These are phyloP conservation scores for Collichthys lucidus DNA, from an alignment of 2,113 vertebrate species.

Conservation along the genomic window DNA sequence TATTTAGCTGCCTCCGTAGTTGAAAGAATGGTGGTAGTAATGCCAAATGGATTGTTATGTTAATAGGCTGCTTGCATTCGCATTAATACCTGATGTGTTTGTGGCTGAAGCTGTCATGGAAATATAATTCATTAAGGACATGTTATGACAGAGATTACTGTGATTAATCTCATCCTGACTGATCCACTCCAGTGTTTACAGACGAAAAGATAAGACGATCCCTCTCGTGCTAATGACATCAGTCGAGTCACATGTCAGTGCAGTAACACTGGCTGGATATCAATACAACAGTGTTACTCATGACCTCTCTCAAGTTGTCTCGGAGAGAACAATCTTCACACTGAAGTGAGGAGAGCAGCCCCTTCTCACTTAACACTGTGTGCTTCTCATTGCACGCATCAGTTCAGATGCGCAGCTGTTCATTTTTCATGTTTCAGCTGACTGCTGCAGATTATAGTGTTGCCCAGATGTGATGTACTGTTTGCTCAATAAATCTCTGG, in stretches of 20 bases:
- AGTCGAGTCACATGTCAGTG: not conserved
- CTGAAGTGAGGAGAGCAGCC: not conserved
- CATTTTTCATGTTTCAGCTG: conserved; percentile 26
- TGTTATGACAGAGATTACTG: not conserved
- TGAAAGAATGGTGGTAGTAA: not conserved
- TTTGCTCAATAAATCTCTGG: conserved; percentile 45
- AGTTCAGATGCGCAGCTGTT: conserved; percentile 41
- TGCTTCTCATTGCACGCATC: conserved; percentile 1
- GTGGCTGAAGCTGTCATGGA: not conserved
- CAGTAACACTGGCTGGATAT: not conserved
- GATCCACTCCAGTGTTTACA: not conserved
- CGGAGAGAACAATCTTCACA: not conserved
- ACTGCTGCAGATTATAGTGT: conserved; percentile 35
- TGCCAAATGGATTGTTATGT: not conserved
- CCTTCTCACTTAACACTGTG: not conserved
- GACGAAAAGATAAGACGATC: not conserved
- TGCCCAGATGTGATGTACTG: conserved; percentile 52
- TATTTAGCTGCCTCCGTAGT: not conserved
- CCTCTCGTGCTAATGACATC: not conserved
- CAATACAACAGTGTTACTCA: no score
- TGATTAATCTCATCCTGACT: not conserved
- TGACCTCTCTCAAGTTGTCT: not conserved
- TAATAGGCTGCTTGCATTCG: not conserved
- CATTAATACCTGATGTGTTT: not conserved
- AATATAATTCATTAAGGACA: not conserved